A percentile compares a stretch with the other conserved stretches of the same genome.
phyloP scores from a whole-genome alignment of 1,140 invertebrate species.

The Euwallacea fornicatus region DNA sequence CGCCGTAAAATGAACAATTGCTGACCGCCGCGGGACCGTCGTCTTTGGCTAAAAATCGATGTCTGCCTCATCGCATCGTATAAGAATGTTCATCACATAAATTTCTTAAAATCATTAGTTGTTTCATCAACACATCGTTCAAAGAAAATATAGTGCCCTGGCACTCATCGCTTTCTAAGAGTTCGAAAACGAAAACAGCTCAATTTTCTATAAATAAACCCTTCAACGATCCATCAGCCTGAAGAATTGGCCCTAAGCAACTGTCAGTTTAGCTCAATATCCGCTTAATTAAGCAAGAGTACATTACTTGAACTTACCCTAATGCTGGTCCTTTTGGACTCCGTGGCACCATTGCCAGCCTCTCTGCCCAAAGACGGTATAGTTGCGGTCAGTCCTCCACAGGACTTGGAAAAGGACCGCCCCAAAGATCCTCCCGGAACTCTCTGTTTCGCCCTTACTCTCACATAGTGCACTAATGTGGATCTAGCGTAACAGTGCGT shows the following conservation, averaged over 20 bases:
- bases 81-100: too few species aligned
- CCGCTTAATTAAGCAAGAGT: too few species aligned
- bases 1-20: too few species aligned
- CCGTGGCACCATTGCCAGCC: conserved; percentile 36
- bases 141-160: too few species aligned
- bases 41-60: too few species aligned
- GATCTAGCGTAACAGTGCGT: conserved; percentile 61
- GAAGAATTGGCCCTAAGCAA: not conserved
- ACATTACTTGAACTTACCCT: conserved; percentile 54
- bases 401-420: conserved; percentile 56
- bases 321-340: conserved; percentile 55
- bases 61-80: too few species aligned
- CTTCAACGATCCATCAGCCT: not conserved
- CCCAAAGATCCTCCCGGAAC: conserved; percentile 58
- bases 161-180: too few species aligned
- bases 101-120: too few species aligned
- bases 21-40: too few species aligned
- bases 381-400: conserved; percentile 46
- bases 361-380: conserved; percentile 50
- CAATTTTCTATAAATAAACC: too few species aligned
- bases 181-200: too few species aligned
- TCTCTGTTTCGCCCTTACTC: conserved; percentile 59
- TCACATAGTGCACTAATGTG: conserved; percentile 64
- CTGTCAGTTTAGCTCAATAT: not conserved
- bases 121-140: too few species aligned